A percentile compares a stretch with the other conserved stretches of the same genome.
Evolutionary conservation across 2,888 invertebrate species (phyloP).

Genomic region (Dryadula phaetusa): DNA sequence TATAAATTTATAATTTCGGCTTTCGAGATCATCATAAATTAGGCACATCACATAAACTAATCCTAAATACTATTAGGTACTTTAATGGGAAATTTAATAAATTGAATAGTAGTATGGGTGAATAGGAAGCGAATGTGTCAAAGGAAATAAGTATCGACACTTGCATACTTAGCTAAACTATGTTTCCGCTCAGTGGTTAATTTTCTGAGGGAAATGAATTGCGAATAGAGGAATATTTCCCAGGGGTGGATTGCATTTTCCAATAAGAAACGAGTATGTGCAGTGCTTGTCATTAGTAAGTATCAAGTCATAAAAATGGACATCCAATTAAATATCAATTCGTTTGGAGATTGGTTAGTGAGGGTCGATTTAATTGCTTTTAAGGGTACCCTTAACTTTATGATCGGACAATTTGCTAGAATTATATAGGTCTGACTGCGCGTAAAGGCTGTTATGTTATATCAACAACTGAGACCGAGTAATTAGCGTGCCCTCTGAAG

Average conservation of each 20-base stretch:
- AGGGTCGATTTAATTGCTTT: neutral
- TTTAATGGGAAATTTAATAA: slow-evolving; percentile 11
- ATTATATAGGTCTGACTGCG: neutral
- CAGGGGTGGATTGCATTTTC: slow-evolving; percentile 14
- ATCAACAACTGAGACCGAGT: slow-evolving; percentile 11
- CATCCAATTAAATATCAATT: neutral
- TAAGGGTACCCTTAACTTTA: neutral
- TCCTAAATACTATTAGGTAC: neutral
- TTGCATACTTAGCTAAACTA: slow-evolving; percentile 20
- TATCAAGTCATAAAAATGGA: neutral
- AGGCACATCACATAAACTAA: too few relatives aligned
- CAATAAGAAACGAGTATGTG: neutral
- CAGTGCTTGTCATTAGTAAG: neutral
- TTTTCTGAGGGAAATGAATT: slow-evolving; percentile 22
- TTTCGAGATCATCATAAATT: too few relatives aligned
- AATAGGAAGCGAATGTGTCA: slow-evolving; percentile 36
- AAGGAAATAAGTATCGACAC: slow-evolving; percentile 40
- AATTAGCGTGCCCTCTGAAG: slow-evolving; percentile 1
- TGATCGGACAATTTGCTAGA: neutral
- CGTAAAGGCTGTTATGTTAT: neutral
- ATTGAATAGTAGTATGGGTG: slow-evolving; percentile 14
- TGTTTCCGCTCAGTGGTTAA: slow-evolving; percentile 10
- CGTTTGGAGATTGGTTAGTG: neutral
- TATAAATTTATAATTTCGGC: neutral
- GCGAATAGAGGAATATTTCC: slow-evolving; percentile 10